A percentile compares a stretch with the other conserved stretches of the same genome.
Evolutionary conservation across 37 sponge, comb jelly and placozoan species (phyloP).

Genomic region (Spongia lamella): DNA sequence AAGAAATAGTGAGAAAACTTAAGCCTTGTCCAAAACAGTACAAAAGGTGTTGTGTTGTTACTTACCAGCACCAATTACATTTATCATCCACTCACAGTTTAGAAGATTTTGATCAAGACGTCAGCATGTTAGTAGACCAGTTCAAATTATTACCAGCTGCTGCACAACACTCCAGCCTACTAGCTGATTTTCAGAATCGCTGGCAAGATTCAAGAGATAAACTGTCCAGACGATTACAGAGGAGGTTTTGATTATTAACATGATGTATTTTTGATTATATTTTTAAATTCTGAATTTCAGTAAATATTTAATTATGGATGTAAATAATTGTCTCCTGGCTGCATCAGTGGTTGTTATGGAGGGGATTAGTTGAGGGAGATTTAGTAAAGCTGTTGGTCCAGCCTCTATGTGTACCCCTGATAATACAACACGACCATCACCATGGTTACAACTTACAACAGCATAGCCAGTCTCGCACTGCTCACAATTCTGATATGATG

Average conservation of each 20-base stretch:
- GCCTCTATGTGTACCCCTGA: conserved; percentile 78
- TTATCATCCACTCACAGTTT: too few species aligned
- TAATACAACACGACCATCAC: conserved; percentile 62
- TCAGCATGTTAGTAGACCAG: background rate
- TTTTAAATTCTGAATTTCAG: too few species aligned
- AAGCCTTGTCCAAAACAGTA: conserved; percentile 72
- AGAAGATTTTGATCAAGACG: conserved; percentile 45
- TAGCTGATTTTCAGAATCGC: conserved; percentile 44
- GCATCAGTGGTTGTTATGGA: too few species aligned
- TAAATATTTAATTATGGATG: too few species aligned
- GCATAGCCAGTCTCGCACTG: conserved; percentile 4
- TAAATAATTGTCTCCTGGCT: too few species aligned
- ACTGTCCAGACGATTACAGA: background rate
- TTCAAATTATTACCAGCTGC: conserved; percentile 29
- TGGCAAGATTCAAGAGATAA: conserved; percentile 25
- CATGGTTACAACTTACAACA: conserved; percentile 36
- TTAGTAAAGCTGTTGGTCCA: conserved; percentile 9
- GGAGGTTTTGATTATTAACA: background rate
- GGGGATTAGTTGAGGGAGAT: too few species aligned
- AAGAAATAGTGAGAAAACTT: conserved; percentile 46
- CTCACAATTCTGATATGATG: background rate
- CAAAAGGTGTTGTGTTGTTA: conserved; percentile 39
- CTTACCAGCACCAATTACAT: too few species aligned
- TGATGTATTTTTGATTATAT: too few species aligned
- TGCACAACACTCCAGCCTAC: conserved; percentile 25